Evolutionary conservation across 2,888 invertebrate genomes (phyloP).

Genomic region (Cyclophora punctaria): DNA sequence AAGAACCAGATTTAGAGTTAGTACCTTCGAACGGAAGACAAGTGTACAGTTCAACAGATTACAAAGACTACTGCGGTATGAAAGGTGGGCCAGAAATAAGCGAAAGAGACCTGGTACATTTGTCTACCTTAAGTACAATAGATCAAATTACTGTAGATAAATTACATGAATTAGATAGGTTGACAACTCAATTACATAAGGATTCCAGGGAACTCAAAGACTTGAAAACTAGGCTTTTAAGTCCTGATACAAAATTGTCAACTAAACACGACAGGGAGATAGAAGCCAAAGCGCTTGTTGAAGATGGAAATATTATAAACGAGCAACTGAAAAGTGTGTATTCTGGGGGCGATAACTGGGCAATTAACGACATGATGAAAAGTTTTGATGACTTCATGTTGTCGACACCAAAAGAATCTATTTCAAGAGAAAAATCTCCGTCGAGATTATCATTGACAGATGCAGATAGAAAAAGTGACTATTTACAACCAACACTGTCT

Average conservation of each 20-base stretch:
- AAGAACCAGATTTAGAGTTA: constrained; percentile 79
- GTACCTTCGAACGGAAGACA: constrained; percentile 74
- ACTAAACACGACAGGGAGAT: constrained; percentile 69
- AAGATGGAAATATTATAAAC: constrained; percentile 79
- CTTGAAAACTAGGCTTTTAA: constrained; percentile 80
- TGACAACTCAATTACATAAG: constrained; percentile 84
- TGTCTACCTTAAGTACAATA: constrained; percentile 83
- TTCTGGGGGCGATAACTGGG: constrained; percentile 80
- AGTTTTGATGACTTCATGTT: constrained; percentile 77
- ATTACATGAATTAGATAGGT: constrained; percentile 84
- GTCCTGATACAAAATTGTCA: constrained; percentile 74
- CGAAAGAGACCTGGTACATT: constrained; percentile 85
- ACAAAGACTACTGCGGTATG: constrained; percentile 83
- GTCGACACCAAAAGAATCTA: constrained; percentile 64
- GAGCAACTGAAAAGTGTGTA: constrained; percentile 82
- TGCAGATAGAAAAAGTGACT: constrained; percentile 79
- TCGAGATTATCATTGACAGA: constrained; percentile 79
- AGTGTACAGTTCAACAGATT: constrained; percentile 84
- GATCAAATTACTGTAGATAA: constrained; percentile 86
- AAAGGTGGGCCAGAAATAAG: constrained; percentile 82
- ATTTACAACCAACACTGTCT: constrained; percentile 73
- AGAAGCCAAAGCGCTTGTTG: constrained; percentile 75
- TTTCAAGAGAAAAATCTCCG: constrained; percentile 73
- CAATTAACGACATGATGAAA: constrained; percentile 78
- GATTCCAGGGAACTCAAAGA: constrained; percentile 86